A percentile compares a stretch with the other conserved stretches of the same genome.
phyloP scores from a whole-genome alignment of 2,113 vertebrate species.

The Hiodon tergisus region DNA sequence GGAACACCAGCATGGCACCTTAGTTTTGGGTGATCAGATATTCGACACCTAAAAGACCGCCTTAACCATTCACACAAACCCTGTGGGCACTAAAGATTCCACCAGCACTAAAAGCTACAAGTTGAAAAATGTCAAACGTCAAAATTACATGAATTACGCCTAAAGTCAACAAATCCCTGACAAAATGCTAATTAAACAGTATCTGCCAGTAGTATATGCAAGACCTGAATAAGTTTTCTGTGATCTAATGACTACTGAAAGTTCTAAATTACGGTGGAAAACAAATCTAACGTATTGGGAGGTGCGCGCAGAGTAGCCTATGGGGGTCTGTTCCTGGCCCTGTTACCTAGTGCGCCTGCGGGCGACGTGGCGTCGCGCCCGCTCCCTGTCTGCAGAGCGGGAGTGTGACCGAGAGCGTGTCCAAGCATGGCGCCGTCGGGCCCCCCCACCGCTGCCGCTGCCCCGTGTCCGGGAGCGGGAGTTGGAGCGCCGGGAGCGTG shows the following conservation, averaged over 20 bases:
- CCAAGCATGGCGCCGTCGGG: constrained; percentile 67
- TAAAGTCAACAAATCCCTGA: no score
- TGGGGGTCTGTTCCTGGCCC: no score
- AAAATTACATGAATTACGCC: no score
- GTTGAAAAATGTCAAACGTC: no score
- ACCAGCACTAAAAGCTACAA: no score
- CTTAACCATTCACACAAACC: not conserved
- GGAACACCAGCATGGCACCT: not conserved
- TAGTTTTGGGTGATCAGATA: not conserved
- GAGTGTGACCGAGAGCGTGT: constrained; percentile 70
- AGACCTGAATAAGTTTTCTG: no score
- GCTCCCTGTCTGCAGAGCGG: constrained; percentile 61
- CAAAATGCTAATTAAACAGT: not conserved
- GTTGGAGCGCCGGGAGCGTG: constrained; percentile 66
- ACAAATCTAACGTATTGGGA: no score
- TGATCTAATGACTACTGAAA: not conserved
- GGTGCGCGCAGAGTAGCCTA: no score
- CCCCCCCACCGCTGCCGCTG: constrained; percentile 51
- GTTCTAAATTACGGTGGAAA: not conserved
- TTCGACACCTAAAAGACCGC: not conserved
- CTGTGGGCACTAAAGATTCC: not conserved
- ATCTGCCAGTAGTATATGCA: no score
- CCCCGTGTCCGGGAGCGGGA: constrained; percentile 66
- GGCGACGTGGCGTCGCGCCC: constrained; percentile 55
- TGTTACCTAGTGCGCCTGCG: constrained; percentile 58